Conservation (phyloP, 2,113 vertebrate genomes). For the Chinchilla lanigera region DNA sequence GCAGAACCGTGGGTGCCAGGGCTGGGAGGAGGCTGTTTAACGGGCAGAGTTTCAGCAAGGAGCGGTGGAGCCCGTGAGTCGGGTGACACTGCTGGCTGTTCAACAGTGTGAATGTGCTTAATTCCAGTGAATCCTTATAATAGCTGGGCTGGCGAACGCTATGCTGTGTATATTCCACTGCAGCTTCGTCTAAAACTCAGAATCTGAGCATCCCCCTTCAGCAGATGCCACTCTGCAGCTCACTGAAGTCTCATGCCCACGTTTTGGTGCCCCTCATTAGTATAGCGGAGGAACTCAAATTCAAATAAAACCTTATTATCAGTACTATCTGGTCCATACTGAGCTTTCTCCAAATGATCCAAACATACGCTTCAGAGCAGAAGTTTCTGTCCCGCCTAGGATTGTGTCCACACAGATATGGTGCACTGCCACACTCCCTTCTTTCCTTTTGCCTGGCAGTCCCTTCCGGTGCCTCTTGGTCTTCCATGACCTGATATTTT, state of each 20-base stretch:
- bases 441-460: accelerated
- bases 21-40: not conserved
- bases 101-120: accelerated
- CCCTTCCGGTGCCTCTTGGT: not conserved
- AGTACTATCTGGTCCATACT: accelerated
- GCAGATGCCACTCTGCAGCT: accelerated
- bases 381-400: not conserved
- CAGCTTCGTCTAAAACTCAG: not conserved
- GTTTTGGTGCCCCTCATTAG: not conserved
- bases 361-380: not conserved
- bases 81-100: not conserved
- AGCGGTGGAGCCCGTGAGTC: no score
- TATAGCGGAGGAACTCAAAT: not conserved
- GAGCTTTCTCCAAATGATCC: no score
- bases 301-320: accelerated
- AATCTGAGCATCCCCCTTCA: no score
- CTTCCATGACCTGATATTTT: accelerated
- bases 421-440: accelerated
- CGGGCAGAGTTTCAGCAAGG: not conserved
- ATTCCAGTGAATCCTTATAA: accelerated
- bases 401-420: accelerated
- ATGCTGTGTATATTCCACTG: not conserved
- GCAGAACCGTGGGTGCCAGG: accelerated
- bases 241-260: accelerated
- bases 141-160: accelerated